Evolutionary conservation across 2,797 vertebrate species (phyloP).

Genomic region (Lepilemur ruficaudatus): DNA sequence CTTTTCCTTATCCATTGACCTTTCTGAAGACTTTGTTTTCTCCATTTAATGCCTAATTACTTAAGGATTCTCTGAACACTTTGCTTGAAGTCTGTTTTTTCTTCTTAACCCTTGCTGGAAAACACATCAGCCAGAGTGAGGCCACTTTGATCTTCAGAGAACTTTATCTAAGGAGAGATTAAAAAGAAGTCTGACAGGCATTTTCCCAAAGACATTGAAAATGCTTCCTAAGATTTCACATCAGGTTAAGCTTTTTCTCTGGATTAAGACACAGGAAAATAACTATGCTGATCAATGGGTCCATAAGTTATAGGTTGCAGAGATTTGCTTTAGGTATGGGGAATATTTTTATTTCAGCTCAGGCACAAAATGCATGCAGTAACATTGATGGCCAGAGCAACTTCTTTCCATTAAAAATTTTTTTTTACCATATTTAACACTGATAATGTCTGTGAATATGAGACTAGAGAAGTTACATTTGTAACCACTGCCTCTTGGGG

Average conservation of each 20-base stretch:
- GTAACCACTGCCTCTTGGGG: background rate
- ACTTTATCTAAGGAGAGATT: constrained; percentile 80
- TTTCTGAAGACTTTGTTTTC: constrained; percentile 76
- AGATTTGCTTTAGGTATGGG: background rate
- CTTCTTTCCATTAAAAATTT: background rate
- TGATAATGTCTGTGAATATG: background rate
- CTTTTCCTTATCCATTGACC: constrained; percentile 64
- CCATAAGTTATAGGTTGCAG: background rate
- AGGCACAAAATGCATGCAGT: background rate
- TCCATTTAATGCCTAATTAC: constrained; percentile 77
- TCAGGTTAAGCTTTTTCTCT: constrained; percentile 21
- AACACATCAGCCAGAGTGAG: constrained; percentile 77
- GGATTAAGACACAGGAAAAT: constrained; percentile 54
- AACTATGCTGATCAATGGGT: background rate
- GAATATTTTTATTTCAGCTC: background rate
- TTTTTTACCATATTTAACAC: background rate
- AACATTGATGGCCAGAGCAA: background rate
- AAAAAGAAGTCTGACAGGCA: constrained; percentile 77
- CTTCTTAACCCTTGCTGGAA: constrained; percentile 78
- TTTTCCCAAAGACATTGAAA: constrained; percentile 75
- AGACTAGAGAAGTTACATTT: background rate
- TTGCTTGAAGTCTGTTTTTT: constrained; percentile 79
- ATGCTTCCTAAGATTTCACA: constrained; percentile 65
- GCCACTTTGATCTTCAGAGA: constrained; percentile 83
- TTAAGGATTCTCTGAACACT: constrained; percentile 78